These are phyloP conservation scores for Amiota mariae DNA, from an alignment of 2,888 invertebrate species.

Conservation along the genomic window DNA sequence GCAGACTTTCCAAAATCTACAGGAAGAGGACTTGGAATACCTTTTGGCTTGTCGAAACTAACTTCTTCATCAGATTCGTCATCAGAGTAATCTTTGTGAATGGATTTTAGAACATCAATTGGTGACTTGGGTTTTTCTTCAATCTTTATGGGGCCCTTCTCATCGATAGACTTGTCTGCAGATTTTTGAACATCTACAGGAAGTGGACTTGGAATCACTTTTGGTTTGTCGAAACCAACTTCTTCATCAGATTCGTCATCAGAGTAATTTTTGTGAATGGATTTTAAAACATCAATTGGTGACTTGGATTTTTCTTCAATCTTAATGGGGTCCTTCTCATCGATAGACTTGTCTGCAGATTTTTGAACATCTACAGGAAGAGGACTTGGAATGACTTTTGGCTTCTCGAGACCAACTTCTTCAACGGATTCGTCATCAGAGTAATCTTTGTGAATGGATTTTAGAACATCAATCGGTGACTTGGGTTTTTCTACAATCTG, in stretches of 20 bases:
- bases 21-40: not conserved
- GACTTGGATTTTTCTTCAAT: not conserved
- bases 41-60: not conserved
- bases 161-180: slow-evolving; percentile 14
- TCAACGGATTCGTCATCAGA: slow-evolving; percentile 32
- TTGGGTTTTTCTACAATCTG: not conserved
- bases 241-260: not conserved
- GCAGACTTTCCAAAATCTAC: not conserved
- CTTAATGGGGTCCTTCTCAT: not conserved
- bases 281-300: not conserved
- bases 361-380: not conserved
- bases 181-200: slow-evolving; percentile 25
- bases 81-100: not conserved
- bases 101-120: not conserved
- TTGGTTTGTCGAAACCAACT: slow-evolving; percentile 20
- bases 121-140: slow-evolving; percentile 23
- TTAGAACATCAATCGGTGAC: not conserved
- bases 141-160: not conserved
- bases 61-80: not conserved
- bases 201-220: slow-evolving; percentile 20
- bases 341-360: not conserved
- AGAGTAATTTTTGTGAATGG: not conserved
- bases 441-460: slow-evolving; percentile 2
- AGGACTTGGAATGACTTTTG: slow-evolving; percentile 8
- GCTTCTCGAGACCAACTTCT: slow-evolving; percentile 17